These are phyloP conservation scores for Melanocharis versteri DNA, from an alignment of 2,113 vertebrate species.

Conservation along the genomic window DNA sequence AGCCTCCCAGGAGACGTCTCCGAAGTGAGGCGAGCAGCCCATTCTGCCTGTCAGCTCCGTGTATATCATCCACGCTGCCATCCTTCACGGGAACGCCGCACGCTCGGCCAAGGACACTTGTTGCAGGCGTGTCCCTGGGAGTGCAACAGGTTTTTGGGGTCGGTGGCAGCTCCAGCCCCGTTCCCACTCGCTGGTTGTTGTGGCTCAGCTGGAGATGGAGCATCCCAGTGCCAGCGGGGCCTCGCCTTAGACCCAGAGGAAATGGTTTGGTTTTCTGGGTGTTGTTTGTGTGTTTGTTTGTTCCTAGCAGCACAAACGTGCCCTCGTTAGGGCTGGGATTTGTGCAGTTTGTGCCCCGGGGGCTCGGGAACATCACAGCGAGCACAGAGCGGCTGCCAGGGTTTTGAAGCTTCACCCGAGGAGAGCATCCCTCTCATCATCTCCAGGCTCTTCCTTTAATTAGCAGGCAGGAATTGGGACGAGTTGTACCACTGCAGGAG, in stretches of 20 bases:
- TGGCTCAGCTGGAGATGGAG: not conserved
- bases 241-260: not conserved
- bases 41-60: not conserved
- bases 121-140: not conserved
- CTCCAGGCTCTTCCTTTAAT: slow-evolving; percentile 26
- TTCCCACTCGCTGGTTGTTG: rapidly evolving
- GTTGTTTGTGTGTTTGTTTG: not conserved
- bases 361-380: not conserved
- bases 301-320: not conserved
- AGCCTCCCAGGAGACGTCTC: not conserved
- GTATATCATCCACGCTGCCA: not conserved
- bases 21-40: not conserved
- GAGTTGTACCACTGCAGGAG: slow-evolving; percentile 4
- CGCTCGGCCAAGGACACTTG: not conserved
- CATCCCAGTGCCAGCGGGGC: not conserved
- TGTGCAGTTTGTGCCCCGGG: not conserved
- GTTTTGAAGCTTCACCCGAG: not conserved
- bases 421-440: not conserved
- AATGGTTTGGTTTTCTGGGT: not conserved
- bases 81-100: not conserved
- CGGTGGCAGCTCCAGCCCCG: not conserved
- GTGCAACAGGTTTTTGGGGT: not conserved
- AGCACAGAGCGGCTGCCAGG: not conserved
- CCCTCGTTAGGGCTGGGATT: not conserved
- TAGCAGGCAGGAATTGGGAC: slow-evolving; percentile 43